Base-by-base conservation (phyloP, 2,797 vertebrate genomes). In the Thunnus albacares region DNA sequence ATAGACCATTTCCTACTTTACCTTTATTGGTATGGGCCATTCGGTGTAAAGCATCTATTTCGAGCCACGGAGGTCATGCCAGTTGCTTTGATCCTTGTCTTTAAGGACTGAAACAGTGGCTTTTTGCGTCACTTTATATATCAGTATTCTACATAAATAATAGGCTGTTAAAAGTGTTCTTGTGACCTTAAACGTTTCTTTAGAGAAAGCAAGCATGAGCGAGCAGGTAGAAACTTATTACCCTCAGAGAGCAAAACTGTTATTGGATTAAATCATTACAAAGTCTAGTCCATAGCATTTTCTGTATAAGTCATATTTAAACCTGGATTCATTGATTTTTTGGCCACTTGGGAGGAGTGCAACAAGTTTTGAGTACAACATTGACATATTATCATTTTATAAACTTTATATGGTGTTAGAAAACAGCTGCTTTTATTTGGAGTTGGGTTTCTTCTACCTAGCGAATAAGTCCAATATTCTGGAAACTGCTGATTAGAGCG, bases 21-120 rank as follows among this genome's bases (percentile, higher is more conserved):
- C 22, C 26, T 8, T 69, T 67, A 80, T 72, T 77, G 66, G 65
- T 81, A 45, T 3, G 6, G 41, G 55, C 53, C 60, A 13, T 55
- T 59, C 26, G 24, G 55, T 15, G 47, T 28, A 13, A 41, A 67
- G 63, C 58, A 22, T 59, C 51, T 22, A 33, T 77, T 78, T 69
- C 45, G 53, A 45, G 30, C 41, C 11, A n/a, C 15, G 12, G 43
- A 69, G 52, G 45, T 55, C 68, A 53, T 30, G 61, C 49, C 35
- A 45, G 60, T 52, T 30, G 62, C 51, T 51, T 52, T 61, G 53
- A 64, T 28, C 28, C 18, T 55, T 67, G 28, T 43, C 7, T 62
- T 73, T 22, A 18, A 67, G 5, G 20, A 51, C 38, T n/a, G 2
- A n/a, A 30, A 35, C 30, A 30, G 11, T 47, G 53, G 45, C 33